These are phyloP conservation scores for Teleiodes luculella DNA, from an alignment of 2,888 invertebrate species.

Conservation along the genomic window DNA sequence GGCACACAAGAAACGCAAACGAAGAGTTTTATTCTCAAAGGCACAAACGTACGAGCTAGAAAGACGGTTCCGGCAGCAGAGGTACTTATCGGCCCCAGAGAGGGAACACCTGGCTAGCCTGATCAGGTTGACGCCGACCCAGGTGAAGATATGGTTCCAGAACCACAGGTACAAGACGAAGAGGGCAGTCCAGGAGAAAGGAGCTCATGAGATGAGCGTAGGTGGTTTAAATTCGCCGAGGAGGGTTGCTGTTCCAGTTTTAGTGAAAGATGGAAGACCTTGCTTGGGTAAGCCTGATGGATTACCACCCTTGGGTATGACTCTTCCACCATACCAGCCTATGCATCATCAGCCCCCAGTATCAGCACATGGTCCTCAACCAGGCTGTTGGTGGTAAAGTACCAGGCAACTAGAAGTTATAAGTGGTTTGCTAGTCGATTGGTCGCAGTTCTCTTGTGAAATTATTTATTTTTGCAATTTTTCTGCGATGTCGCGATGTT, in stretches of 20 bases:
- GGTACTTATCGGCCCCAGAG: conserved; percentile 98
- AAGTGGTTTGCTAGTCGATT: conserved; percentile 10
- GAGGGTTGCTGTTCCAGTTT: conserved; percentile 94
- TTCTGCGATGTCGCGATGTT: conserved; percentile 1
- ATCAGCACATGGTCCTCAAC: conserved; percentile 56
- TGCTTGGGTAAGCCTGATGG: conserved; percentile 83
- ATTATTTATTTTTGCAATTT: neutral
- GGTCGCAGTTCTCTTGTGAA: neutral
- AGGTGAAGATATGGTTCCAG: conserved; percentile 99
- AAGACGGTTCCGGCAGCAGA: conserved; percentile 95
- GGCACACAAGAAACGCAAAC: conserved; percentile 92
- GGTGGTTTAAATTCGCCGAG: conserved; percentile 89
- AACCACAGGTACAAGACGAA: conserved; percentile 99
- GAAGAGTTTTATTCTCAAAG: conserved; percentile 97
- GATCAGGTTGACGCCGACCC: conserved; percentile 97
- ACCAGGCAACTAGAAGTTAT: conserved; percentile 39
- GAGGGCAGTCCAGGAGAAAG: conserved; percentile 96
- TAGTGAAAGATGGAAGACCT: conserved; percentile 96
- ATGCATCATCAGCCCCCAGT: conserved; percentile 66
- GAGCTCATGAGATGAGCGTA: conserved; percentile 81
- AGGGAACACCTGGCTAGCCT: conserved; percentile 96
- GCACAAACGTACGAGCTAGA: conserved; percentile 98
- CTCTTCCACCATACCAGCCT: conserved; percentile 71
- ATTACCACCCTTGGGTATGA: conserved; percentile 66
- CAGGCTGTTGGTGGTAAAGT: conserved; percentile 77